phyloP scores from a whole-genome alignment of 1,140 invertebrate species.

The Dendroctonus valens region DNA sequence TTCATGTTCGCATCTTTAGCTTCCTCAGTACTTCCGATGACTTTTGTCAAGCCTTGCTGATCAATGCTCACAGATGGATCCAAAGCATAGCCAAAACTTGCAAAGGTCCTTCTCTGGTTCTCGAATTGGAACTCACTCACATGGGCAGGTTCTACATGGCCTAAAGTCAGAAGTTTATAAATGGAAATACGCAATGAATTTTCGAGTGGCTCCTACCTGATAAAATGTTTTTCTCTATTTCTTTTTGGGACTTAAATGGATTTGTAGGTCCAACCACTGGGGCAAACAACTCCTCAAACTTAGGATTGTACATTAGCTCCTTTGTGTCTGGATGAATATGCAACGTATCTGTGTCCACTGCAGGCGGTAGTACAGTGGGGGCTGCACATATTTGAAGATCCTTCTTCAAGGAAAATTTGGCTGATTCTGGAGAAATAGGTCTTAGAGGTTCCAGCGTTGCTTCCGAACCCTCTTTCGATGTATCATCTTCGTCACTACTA shows the following conservation, averaged over 20 bases:
- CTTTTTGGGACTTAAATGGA: conserved; percentile 87
- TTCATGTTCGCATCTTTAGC: conserved; percentile 53
- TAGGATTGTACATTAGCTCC: conserved; percentile 90
- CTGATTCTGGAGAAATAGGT: conserved; percentile 18
- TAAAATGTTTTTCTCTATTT: conserved; percentile 86
- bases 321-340: conserved; percentile 72
- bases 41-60: conserved; percentile 59
- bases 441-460: not conserved
- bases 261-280: conserved; percentile 88
- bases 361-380: conserved; percentile 74
- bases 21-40: conserved; percentile 57
- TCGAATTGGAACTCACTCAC: conserved; percentile 98
- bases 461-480: not conserved
- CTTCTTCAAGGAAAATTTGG: conserved; percentile 49
- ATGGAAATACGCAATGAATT: not conserved
- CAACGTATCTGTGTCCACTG: conserved; percentile 56
- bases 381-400: conserved; percentile 72
- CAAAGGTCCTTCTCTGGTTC: conserved; percentile 93
- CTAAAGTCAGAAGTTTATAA: conserved; percentile 47
- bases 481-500: conserved; percentile 51
- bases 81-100: conserved; percentile 92
- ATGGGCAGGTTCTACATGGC: conserved; percentile 93
- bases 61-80: conserved; percentile 84
- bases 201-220: conserved; percentile 51
- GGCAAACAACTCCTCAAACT: conserved; percentile 93